These are phyloP conservation scores for Phodopus roborovskii DNA, from an alignment of 2,113 vertebrate genomes.

Conservation along the genomic window DNA sequence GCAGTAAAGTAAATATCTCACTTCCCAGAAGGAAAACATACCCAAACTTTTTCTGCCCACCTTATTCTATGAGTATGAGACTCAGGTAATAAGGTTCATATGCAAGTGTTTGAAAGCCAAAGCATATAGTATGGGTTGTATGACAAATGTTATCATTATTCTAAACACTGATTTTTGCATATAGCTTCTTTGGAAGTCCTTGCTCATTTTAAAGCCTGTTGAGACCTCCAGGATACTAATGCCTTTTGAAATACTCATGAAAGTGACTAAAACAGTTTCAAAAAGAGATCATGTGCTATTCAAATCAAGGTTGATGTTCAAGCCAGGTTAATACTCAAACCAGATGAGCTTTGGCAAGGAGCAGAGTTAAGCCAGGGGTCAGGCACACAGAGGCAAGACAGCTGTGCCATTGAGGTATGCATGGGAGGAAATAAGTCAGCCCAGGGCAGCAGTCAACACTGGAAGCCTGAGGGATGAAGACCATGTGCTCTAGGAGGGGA, in stretches of 20 bases:
- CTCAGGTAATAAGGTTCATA: not conserved
- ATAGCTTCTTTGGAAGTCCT: slow-evolving; percentile 50
- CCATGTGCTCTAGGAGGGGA: not conserved
- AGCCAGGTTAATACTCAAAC: not conserved
- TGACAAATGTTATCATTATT: not conserved
- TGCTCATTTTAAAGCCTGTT: slow-evolving; percentile 58
- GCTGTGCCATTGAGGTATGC: not conserved
- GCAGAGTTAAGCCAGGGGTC: no score
- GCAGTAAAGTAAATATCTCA: not conserved
- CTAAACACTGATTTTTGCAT: slow-evolving; percentile 35
- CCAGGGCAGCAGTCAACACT: not conserved
- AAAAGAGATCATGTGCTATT: not conserved
- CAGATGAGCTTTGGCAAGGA: not conserved
- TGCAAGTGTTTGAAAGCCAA: slow-evolving; percentile 46
- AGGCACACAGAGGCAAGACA: not conserved
- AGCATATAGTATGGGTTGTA: not conserved
- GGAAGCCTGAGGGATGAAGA: not conserved
- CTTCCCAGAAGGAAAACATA: not conserved
- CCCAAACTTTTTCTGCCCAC: not conserved
- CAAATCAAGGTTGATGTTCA: not conserved
- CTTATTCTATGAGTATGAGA: not conserved
- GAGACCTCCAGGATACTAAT: not conserved
- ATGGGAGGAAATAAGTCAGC: not conserved
- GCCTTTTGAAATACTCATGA: slow-evolving; percentile 32
- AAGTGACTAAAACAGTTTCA: slow-evolving; percentile 21